A percentile compares a stretch with the other conserved stretches of the same genome.
These are phyloP conservation scores for Hirtodrosophila alboralis DNA, from an alignment of 2,888 invertebrate genomes.

Conservation along the genomic window DNA sequence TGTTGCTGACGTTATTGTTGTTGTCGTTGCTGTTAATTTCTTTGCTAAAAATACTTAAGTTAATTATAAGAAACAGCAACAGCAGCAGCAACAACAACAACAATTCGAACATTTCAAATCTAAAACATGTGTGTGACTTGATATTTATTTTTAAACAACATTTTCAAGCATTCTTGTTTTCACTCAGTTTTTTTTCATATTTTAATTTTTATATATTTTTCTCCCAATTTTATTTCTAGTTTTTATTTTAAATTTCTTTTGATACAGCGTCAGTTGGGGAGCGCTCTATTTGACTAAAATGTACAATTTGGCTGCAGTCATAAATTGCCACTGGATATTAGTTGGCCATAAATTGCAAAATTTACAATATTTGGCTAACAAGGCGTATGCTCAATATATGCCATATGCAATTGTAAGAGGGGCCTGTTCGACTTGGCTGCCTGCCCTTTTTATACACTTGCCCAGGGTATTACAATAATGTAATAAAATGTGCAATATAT, in stretches of 20 bases:
- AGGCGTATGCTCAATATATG: constrained; percentile 61
- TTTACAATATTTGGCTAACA: constrained; percentile 48
- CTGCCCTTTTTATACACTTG: too few relatives aligned
- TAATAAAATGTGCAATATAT: too few relatives aligned
- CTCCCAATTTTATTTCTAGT: constrained; percentile 1
- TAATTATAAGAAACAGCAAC: constrained; percentile 69
- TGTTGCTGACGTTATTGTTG: constrained; percentile 20
- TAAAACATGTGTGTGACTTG: constrained; percentile 76
- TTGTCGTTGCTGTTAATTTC: constrained; percentile 40
- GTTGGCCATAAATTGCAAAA: constrained; percentile 53
- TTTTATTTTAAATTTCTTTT: constrained; percentile 3
- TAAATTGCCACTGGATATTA: constrained; percentile 58
- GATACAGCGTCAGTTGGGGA: constrained; percentile 18
- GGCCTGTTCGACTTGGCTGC: constrained; percentile 47
- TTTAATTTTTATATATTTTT: constrained; percentile 1
- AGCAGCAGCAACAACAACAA: constrained; percentile 31
- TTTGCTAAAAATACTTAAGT: constrained; percentile 75
- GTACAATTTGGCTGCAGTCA: constrained; percentile 52
- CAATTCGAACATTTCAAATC: constrained; percentile 63
- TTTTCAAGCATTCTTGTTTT: constrained; percentile 34
- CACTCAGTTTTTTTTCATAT: constrained; percentile 7
- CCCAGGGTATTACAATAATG: too few relatives aligned
- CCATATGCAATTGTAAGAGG: constrained; percentile 22
- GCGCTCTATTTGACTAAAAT: constrained; percentile 26
- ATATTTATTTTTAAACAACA: constrained; percentile 72